Conservation (phyloP, 2,797 vertebrate species). For the Tamandua tetradactyla region DNA sequence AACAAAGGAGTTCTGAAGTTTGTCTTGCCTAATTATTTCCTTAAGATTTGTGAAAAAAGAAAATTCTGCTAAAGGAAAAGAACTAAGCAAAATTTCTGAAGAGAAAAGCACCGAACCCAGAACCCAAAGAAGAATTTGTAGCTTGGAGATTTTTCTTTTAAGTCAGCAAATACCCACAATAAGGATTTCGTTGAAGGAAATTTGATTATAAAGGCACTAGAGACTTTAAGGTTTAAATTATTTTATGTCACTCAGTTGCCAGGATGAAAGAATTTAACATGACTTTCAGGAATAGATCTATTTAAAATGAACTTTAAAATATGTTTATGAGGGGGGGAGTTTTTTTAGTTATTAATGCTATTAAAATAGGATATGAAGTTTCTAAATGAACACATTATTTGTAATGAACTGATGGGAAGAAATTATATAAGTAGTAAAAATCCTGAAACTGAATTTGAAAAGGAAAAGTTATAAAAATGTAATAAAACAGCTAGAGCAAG, state of each 20-base stretch:
- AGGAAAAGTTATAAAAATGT: background rate
- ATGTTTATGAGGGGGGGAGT: background rate
- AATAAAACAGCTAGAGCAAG: background rate
- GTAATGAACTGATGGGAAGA: background rate
- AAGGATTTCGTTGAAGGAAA: constrained; percentile 52
- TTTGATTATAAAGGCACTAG: constrained; percentile 38
- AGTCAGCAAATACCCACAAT: constrained; percentile 42
- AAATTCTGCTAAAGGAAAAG: constrained; percentile 3
- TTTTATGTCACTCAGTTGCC: constrained; percentile 7
- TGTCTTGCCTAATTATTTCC: constrained; percentile 32
- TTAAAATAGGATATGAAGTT: background rate
- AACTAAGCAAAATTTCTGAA: constrained; percentile 31
- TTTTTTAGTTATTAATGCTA: background rate
- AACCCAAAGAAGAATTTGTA: constrained; percentile 52
- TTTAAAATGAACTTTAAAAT: constrained; percentile 14
- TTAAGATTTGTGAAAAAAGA: background rate
- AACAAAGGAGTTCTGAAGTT: background rate
- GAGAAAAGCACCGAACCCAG: background rate
- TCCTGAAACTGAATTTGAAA: background rate
- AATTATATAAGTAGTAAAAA: background rate
- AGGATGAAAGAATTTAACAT: constrained; percentile 14
- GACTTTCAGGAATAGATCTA: background rate
- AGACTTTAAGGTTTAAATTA: background rate
- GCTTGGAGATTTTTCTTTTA: constrained; percentile 46
- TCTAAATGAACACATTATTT: constrained; percentile 10